Evolutionary conservation across 2,113 vertebrate species (phyloP).

Genomic region (Corapipo altera): DNA sequence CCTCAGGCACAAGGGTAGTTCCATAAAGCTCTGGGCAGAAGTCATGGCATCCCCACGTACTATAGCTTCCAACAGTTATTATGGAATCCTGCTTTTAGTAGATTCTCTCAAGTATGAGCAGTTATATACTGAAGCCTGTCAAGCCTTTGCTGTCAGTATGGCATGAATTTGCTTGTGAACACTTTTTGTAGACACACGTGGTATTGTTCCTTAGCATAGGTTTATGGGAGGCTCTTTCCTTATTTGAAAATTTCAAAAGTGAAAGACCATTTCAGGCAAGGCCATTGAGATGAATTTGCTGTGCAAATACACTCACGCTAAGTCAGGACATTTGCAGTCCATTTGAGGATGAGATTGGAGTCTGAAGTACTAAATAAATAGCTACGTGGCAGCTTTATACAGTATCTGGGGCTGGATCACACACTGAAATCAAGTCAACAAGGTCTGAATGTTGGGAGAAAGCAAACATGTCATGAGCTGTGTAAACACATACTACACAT

Average conservation of each 20-base stretch:
- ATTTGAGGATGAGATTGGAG: conserved; percentile 8
- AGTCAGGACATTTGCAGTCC: background rate
- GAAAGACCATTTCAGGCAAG: background rate
- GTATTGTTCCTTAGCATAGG: background rate
- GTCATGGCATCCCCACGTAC: background rate
- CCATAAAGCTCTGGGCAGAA: background rate
- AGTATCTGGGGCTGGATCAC: background rate
- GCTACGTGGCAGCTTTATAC: conserved; percentile 15
- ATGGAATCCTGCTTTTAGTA: background rate
- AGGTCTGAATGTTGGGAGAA: background rate
- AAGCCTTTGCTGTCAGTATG: background rate
- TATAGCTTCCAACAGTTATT: background rate
- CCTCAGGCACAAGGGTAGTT: background rate
- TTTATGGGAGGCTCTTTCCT: background rate
- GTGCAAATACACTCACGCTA: background rate
- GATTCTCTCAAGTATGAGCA: background rate
- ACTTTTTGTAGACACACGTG: background rate
- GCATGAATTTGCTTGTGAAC: background rate
- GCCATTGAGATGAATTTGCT: background rate
- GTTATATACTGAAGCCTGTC: background rate
- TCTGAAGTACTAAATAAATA: conserved; percentile 40
- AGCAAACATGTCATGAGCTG: conserved; percentile 9
- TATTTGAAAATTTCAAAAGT: background rate
- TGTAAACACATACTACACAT: background rate
- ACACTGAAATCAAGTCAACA: conserved; percentile 18